Evolutionary conservation across 2,113 vertebrate genomes (phyloP).

Genomic region (Bubo scandiacus): DNA sequence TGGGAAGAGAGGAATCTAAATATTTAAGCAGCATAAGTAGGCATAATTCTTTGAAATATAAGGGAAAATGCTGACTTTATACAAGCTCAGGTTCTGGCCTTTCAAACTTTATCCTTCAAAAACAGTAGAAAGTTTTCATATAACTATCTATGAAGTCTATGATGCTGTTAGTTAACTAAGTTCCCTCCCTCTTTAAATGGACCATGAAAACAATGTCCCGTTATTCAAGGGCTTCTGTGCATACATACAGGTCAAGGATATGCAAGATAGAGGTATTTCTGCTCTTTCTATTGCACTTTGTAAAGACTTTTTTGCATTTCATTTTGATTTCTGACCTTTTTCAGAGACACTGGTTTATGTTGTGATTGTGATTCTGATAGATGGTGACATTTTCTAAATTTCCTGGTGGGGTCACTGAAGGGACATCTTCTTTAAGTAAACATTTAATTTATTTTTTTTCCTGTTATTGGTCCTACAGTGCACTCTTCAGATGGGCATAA

Average conservation of each 20-base stretch:
- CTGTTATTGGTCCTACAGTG: background rate
- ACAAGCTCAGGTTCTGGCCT: background rate
- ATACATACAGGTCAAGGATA: background rate
- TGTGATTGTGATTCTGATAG: slow-evolving; percentile 39
- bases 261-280: background rate
- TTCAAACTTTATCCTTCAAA: background rate
- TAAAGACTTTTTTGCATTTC: background rate
- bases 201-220: background rate
- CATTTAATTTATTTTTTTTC: background rate
- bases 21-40: background rate
- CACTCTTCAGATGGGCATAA: background rate
- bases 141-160: background rate
- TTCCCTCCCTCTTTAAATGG: background rate
- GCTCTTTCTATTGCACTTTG: background rate
- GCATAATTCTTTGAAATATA: background rate
- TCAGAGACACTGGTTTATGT: background rate
- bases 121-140: background rate
- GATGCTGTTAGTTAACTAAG: background rate
- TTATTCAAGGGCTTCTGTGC: background rate
- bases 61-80: background rate
- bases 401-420: slow-evolving; percentile 21
- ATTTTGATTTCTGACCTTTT: slow-evolving; percentile 51
- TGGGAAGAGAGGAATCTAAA: background rate
- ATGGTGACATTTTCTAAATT: slow-evolving; percentile 45
- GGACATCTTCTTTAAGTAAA: slow-evolving; percentile 3